Evolutionary conservation across 2,888 invertebrate genomes (phyloP), one percentile per base, ranked within the genome.

Genomic region (Criorhina ranunculi): DNA sequence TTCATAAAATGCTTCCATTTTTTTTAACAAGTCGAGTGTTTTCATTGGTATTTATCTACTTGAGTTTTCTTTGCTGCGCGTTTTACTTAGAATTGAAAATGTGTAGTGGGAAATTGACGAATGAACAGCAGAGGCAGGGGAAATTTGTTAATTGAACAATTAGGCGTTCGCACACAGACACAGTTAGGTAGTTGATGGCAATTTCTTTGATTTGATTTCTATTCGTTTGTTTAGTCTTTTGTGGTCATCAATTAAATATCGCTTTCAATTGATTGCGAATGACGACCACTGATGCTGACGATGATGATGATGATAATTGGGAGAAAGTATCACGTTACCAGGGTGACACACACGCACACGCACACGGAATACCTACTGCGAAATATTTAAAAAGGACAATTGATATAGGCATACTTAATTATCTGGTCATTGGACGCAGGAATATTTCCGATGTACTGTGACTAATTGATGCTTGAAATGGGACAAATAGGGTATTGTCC

Each of bases 201-300:
- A 82, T 60, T 78, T 53, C 72, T 62, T 2, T 78, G 78, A 83
- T 78, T 83, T 66, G 60, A 78, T 78, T 83, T 75, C 59, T 64
- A 85, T 85, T 85, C 67, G 79, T 59, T 82, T 77, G 79, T 67
- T 79, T 73, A 33, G 53, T 67, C n/a, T 24, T 40, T 46, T 75
- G 44, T 79, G 83, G 83, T 85, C 75, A 70, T 79, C 83, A 85
- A 85, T 85, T 85, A 85, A 79, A 85, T 79, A 79, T 85, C 79
- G 51, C 40, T 85, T 79, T 85, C 79, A 73, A 79, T 85, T 85
- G 79, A 75, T 75, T 69, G 64, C 64, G 24, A 79, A 75, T 75
- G 75, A 75, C 64, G 73, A 73, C 60, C 72, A 67, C 42, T n/a
- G n/a, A n/a, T n/a, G 62, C 49, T 19, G 46, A 60, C 15, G 46